Base-by-base conservation (phyloP, 2,113 vertebrate genomes). In the Erythrocercus mccallii region DNA sequence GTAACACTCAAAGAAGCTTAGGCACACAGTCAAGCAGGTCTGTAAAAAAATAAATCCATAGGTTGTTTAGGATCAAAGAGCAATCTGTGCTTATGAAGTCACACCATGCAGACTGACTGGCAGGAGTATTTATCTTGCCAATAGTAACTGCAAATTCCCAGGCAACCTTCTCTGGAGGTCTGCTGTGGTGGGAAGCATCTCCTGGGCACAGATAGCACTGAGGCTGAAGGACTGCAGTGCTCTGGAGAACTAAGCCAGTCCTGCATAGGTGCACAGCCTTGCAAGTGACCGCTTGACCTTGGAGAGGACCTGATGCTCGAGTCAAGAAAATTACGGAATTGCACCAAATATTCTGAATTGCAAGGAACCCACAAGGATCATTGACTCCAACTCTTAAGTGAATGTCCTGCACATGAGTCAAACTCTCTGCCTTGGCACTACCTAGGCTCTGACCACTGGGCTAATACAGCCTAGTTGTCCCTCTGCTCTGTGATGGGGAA, bases 371-470 rank as follows among this genome's bases (percentile, higher is more conserved):
- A 38, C 27, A 33, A 23, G 18, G 33, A 18, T 60, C 28, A 45
- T 15, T 69, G 72, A 33, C 53, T 60, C 17, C 62, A 22, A 0
- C 27, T 45, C 38, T 60, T 5, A 5, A 51, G 33, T 6, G 9
- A 33, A 38, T 37, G 33, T 22, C 27, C 22, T 9, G 18, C 53
- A 62, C 16, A 4, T 14, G 38, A 38, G 24, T 69, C 27, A 37
- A 4, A 3, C 18, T 44, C 45, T 77, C 33, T 28, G 0, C 9
- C 17, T 27, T 18, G 71, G 53, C 31, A 27, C 31, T 50, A 0
- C 27, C 53, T 53, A 86, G 37, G 72, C 44, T 58, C 37, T 58
- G 51, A 15, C 25, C 44, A 22, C 7, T 27, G 83, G 37, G 44
- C 27, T 30, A 7, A 12, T 11, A 10, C 16, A 62, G 9, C 31